These are phyloP conservation scores for Ophion ventricosus DNA, from an alignment of 2,888 invertebrate genomes.

Conservation along the genomic window DNA sequence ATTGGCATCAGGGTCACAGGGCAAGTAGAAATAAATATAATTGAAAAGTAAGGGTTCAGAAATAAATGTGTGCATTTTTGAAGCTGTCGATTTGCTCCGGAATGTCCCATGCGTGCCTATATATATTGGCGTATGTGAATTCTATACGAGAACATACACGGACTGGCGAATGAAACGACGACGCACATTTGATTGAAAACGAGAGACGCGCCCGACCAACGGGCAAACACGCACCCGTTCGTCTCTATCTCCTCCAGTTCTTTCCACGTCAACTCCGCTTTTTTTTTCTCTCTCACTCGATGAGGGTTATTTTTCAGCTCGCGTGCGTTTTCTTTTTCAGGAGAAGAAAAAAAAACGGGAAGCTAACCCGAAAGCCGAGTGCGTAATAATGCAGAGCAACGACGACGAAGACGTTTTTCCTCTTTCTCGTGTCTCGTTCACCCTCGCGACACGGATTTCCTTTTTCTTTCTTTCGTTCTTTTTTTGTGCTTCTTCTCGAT, in stretches of 20 bases:
- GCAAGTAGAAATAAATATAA: too few relatives aligned
- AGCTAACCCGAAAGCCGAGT: slow-evolving; percentile 25
- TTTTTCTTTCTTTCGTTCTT: neutral
- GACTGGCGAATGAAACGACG: slow-evolving; percentile 65
- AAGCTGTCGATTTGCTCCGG: slow-evolving; percentile 3
- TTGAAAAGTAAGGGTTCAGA: too few relatives aligned
- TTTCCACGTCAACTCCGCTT: slow-evolving; percentile 31
- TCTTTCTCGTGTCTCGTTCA: slow-evolving; percentile 38
- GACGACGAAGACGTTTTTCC: slow-evolving; percentile 55
- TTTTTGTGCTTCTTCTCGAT: slow-evolving; percentile 31
- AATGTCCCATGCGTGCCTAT: neutral
- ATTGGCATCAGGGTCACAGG: too few relatives aligned
- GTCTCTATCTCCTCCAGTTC: slow-evolving; percentile 37
- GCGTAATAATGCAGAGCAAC: slow-evolving; percentile 64
- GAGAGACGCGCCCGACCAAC: slow-evolving; percentile 66
- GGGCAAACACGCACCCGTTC: slow-evolving; percentile 70
- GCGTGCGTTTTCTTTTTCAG: slow-evolving; percentile 21
- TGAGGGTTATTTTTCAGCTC: slow-evolving; percentile 16
- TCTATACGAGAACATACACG: slow-evolving; percentile 25
- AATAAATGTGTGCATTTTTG: neutral
- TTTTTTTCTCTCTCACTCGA: slow-evolving; percentile 36
- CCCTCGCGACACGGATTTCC: slow-evolving; percentile 17
- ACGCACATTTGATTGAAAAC: slow-evolving; percentile 73
- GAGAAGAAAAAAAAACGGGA: slow-evolving; percentile 28
- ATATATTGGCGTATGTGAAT: slow-evolving; percentile 27